These are phyloP conservation scores for Amiota communis DNA, from an alignment of 2,888 invertebrate species.

Conservation along the genomic window DNA sequence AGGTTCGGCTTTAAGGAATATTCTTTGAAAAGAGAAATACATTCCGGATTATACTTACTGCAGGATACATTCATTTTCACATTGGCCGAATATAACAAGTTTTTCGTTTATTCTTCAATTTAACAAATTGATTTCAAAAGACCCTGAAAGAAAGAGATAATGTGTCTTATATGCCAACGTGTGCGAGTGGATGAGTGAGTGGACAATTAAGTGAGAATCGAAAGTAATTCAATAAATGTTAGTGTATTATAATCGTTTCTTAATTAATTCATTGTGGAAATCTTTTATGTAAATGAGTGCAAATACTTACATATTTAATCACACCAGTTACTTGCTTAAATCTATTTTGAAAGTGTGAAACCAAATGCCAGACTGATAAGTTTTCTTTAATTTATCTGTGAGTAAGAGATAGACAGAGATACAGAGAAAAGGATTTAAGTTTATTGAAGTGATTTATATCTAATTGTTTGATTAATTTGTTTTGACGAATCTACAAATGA, in stretches of 20 bases:
- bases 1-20: neutral
- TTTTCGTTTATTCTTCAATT: slow-evolving; percentile 1
- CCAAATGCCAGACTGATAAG: slow-evolving; percentile 6
- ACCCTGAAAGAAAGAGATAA: neutral
- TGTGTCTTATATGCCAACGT: too few species aligned
- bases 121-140: slow-evolving; percentile 1
- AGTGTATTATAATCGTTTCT: slow-evolving; percentile 32
- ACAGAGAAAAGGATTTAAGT: too few species aligned
- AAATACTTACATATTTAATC: slow-evolving; percentile 31
- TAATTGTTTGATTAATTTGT: too few species aligned
- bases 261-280: slow-evolving; percentile 33
- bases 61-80: neutral
- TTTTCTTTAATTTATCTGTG: slow-evolving; percentile 19
- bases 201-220: slow-evolving; percentile 13
- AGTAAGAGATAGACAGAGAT: too few species aligned
- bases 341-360: slow-evolving; percentile 22
- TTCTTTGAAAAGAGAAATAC: neutral
- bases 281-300: slow-evolving; percentile 31
- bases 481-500: too few species aligned
- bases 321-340: slow-evolving; percentile 28
- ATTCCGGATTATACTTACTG: neutral
- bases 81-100: neutral
- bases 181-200: neutral
- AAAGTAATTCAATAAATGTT: slow-evolving; percentile 30
- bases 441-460: too few species aligned